Base-by-base conservation (phyloP, 1,140 invertebrate species). In the Rhopalosiphum padi region DNA sequence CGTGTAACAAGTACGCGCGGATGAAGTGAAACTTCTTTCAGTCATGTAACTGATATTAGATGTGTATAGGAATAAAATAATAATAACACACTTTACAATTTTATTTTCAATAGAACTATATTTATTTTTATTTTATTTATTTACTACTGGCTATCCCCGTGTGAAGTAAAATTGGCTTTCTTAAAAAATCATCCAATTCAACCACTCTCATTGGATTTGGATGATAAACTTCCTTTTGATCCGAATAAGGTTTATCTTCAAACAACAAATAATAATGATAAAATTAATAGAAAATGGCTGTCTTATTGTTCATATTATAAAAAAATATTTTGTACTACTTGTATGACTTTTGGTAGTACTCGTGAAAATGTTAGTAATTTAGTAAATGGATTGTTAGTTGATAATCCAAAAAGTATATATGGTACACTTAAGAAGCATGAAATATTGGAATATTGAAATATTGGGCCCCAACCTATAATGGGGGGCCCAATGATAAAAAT, bases 261-360 rank as follows among this genome's bases (percentile, higher is more conserved):
- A 82, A 37, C 37, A 37, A 82, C 77, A 35, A 35, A 9, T 82
- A 82, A 35, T 37, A 82, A 82, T 35, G n/a, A 82, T 82, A 82
- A 82, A 37, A 82, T 82, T 82, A 82, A 82, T 35, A 11, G 77
- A 18, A 82, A 82, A 35, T 82, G 77, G n/a, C 2, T 82, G n/a
- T 82, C 77, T 82, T 82, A 82, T 82, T 82, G 77, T 82, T 82
- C 77, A 35, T 82, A 37, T 35, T 82, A 82, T 35, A 82, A 82
- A 82, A 82, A 82, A 6, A 35, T 82, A 18, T 82, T 82, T 35
- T 82, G n/a, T 35, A 82, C n/a, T 82, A 82, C 77, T 37, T 82
- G 35, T 82, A 82, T 82, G n/a, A 82, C 77, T 82, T 82, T 82
- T 82, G 77, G 77, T 35, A 35, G 18, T 46, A 82, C 9, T 37